These are phyloP conservation scores for Danaus chrysippus DNA, from an alignment of 2,888 invertebrate genomes.

Conservation along the genomic window DNA sequence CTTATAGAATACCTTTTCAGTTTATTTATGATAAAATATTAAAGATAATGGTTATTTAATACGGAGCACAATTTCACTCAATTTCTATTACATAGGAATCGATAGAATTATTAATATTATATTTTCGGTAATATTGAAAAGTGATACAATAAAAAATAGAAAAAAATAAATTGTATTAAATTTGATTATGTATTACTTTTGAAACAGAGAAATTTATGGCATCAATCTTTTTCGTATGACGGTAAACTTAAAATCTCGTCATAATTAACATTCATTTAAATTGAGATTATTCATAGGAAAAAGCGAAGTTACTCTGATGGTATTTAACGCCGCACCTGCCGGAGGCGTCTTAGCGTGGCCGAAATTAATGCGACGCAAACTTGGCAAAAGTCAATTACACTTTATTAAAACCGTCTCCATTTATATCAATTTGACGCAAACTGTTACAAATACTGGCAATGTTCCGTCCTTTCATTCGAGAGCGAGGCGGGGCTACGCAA, in stretches of 20 bases:
- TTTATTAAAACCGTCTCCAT: constrained; percentile 80
- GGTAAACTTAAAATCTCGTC: constrained; percentile 64
- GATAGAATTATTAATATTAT: constrained; percentile 14
- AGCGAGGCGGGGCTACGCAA: constrained; percentile 76
- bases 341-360: constrained; percentile 74
- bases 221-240: constrained; percentile 34
- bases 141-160: constrained; percentile 13
- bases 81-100: constrained; percentile 7
- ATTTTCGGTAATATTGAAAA: constrained; percentile 11
- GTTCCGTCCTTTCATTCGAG: constrained; percentile 74
- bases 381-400: constrained; percentile 79
- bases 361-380: constrained; percentile 77
- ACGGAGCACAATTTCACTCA: neutral
- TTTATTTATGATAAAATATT: constrained; percentile 9
- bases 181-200: constrained; percentile 21
- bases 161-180: constrained; percentile 16
- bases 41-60: constrained; percentile 7
- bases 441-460: constrained; percentile 79
- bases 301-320: constrained; percentile 65
- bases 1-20: neutral
- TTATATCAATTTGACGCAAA: constrained; percentile 80
- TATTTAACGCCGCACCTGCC: constrained; percentile 76
- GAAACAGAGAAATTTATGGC: constrained; percentile 28
- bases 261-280: constrained; percentile 75
- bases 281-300: constrained; percentile 71